Conservation (phyloP, 2,113 vertebrate species). For the Agapornis roseicollis region DNA sequence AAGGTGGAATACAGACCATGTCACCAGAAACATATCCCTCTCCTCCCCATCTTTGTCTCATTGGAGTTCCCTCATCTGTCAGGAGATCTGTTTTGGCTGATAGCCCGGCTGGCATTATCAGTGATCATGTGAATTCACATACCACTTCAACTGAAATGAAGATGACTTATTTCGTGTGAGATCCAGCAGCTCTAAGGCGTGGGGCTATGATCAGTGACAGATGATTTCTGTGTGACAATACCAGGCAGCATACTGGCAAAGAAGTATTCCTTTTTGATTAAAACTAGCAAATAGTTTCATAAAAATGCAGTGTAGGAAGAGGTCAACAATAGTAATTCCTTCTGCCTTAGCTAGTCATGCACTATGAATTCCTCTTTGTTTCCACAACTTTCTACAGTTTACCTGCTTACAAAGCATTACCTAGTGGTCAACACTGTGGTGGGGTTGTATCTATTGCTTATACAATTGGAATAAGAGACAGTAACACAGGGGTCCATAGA, state of each 20-base stretch:
- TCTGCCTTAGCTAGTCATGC: background rate
- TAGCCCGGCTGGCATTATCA: background rate
- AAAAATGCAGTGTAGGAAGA: background rate
- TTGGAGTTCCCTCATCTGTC: background rate
- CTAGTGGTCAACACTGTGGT: background rate
- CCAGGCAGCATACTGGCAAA: background rate
- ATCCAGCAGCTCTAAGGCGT: background rate
- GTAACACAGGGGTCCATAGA: background rate
- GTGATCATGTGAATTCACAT: background rate
- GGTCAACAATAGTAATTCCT: background rate
- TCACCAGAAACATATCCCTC: background rate
- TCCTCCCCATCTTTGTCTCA: background rate
- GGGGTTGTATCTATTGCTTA: background rate
- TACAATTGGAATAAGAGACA: background rate
- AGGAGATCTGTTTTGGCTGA: background rate
- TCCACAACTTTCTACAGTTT: background rate
- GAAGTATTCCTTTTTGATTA: background rate
- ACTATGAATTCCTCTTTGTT: background rate
- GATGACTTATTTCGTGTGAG: background rate
- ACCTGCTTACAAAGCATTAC: background rate
- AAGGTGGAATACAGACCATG: background rate
- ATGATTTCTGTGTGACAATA: background rate
- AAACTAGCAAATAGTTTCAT: background rate
- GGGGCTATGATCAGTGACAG: background rate
- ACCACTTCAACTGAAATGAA: background rate